Evolutionary conservation across 2,113 vertebrate genomes (phyloP).

Genomic region (Varanus salvator): DNA sequence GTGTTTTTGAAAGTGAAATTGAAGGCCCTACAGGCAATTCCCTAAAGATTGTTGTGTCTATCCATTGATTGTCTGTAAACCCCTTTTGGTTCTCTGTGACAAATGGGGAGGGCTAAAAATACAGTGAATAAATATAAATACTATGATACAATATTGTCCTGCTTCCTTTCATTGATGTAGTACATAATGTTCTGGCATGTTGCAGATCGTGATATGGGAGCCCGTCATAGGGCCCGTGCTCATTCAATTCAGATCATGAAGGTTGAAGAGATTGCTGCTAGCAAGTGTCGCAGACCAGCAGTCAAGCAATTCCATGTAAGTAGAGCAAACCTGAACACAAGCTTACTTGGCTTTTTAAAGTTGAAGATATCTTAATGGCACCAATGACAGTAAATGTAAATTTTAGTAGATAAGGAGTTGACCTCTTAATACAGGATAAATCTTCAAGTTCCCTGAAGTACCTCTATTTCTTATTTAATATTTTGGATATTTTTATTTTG

Average conservation of each 20-base stretch:
- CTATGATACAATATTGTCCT: neutral
- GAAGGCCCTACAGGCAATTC: constrained; percentile 77
- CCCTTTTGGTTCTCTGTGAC: too few species aligned
- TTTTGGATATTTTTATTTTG: neutral
- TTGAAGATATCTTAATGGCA: neutral
- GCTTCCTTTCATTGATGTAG: neutral
- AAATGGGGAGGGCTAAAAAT: too few species aligned
- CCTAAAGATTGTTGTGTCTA: neutral
- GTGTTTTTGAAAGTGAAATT: constrained; percentile 89
- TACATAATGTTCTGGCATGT: neutral
- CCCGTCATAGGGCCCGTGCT: constrained; percentile 92
- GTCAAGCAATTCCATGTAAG: constrained; percentile 99
- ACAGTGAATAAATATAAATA: neutral
- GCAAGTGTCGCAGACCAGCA: constrained; percentile 94
- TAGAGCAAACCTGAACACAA: neutral
- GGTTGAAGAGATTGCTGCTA: constrained; percentile 93
- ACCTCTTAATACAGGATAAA: too few species aligned
- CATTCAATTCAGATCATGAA: constrained; percentile 99
- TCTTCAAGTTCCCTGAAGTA: neutral
- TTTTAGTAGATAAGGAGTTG: neutral
- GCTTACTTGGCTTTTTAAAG: neutral
- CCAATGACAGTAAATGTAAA: neutral
- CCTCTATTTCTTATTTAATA: neutral
- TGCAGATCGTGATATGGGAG: constrained; percentile 96
- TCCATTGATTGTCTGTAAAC: too few species aligned